Evolutionary conservation across 2,797 vertebrate genomes (phyloP).

Genomic region (Halcyon chelicuti): DNA sequence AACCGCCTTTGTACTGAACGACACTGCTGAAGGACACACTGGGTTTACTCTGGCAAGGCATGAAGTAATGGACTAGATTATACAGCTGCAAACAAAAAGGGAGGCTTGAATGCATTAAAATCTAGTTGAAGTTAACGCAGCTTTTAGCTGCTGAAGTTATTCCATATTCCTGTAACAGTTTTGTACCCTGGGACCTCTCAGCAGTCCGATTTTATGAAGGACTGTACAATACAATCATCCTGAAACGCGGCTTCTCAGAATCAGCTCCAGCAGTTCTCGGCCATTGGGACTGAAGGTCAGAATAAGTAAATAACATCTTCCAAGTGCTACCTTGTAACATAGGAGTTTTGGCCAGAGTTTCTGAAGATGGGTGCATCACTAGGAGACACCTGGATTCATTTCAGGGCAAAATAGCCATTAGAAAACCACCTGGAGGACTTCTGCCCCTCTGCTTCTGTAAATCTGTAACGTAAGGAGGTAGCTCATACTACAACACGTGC

Average conservation of each 20-base stretch:
- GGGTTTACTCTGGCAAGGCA: not conserved
- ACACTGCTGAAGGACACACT: not conserved
- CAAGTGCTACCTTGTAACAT: not conserved
- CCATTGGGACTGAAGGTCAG: not conserved
- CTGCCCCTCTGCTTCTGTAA: not conserved
- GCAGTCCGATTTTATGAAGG: not conserved
- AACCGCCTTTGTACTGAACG: not conserved
- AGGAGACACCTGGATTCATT: not conserved
- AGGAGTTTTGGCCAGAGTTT: not conserved
- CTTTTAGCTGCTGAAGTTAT: not conserved
- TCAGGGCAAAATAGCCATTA: not conserved
- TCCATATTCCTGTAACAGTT: not conserved
- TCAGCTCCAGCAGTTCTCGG: not conserved
- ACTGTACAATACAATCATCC: not conserved
- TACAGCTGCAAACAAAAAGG: not conserved
- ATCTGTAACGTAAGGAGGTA: not conserved
- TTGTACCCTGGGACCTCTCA: not conserved
- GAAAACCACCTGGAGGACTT: not conserved
- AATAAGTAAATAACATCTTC: not conserved
- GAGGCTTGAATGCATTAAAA: not conserved
- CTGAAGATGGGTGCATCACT: not conserved
- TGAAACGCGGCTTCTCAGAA: not conserved
- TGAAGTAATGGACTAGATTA: not conserved
- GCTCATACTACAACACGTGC: not conserved
- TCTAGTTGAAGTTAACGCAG: not conserved